Conservation (phyloP, 2,797 vertebrate species). For the Hypotaenidia okinawae region DNA sequence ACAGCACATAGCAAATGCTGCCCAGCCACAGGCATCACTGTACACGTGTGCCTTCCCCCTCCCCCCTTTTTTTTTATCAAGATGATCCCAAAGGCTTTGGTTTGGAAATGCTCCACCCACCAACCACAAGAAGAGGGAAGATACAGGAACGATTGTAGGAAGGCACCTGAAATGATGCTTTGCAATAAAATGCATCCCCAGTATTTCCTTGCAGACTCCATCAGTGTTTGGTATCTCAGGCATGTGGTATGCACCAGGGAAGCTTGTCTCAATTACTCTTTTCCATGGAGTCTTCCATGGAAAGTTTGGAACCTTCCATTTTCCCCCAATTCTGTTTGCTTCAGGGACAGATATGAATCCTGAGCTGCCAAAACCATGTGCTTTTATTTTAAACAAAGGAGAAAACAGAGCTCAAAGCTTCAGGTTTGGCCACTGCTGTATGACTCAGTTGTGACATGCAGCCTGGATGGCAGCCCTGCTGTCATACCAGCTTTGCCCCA, state of each 20-base stretch:
- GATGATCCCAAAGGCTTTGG: slow-evolving; percentile 26
- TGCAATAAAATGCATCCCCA: neutral
- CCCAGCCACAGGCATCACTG: too few relatives aligned
- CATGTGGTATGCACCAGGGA: fast-evolving
- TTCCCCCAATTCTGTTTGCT: neutral
- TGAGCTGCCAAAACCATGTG: neutral
- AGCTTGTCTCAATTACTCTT: neutral
- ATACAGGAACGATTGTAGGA: neutral
- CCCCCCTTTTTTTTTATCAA: neutral
- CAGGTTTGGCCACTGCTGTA: neutral
- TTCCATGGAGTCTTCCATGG: neutral
- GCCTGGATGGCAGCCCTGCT: neutral
- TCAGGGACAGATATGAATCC: neutral
- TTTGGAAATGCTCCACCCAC: neutral
- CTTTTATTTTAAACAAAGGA: neutral
- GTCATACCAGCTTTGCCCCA: neutral
- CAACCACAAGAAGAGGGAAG: fast-evolving
- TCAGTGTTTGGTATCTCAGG: fast-evolving
- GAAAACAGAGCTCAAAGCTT: neutral
- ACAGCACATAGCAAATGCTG: neutral
- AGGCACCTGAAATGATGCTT: neutral
- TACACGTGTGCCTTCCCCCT: too few relatives aligned
- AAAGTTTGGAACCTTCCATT: neutral
- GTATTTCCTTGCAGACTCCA: neutral
- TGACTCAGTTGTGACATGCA: fast-evolving